Evolutionary conservation across 2,888 invertebrate genomes (phyloP).

Genomic region (Phaonia tiefii): DNA sequence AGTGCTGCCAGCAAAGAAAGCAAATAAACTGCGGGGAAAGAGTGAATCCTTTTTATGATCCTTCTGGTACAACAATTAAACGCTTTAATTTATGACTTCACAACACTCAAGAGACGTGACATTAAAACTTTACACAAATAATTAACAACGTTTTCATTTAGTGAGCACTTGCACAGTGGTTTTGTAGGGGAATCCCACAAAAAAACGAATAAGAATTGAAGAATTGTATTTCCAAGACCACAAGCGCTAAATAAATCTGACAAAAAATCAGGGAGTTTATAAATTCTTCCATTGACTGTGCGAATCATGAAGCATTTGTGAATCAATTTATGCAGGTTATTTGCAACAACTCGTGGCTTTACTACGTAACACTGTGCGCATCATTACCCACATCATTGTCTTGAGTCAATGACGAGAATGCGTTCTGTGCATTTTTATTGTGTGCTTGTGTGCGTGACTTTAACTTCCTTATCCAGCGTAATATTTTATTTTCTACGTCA

Average conservation of each 20-base stretch:
- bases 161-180: neutral
- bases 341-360: too few relatives aligned
- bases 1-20: neutral
- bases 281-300: too few relatives aligned
- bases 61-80: constrained; percentile 56
- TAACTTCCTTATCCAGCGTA: neutral
- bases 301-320: too few relatives aligned
- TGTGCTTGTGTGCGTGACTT: too few relatives aligned
- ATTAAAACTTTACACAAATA: constrained; percentile 60
- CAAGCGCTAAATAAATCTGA: too few relatives aligned
- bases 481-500: constrained; percentile 51
- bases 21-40: neutral
- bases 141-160: constrained; percentile 41
- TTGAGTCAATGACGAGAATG: neutral
- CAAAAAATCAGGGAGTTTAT: too few relatives aligned
- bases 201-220: too few relatives aligned
- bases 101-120: constrained; percentile 48
- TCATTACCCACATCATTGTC: neutral
- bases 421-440: neutral
- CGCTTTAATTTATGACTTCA: constrained; percentile 54
- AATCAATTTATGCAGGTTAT: too few relatives aligned
- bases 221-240: too few relatives aligned
- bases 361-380: too few relatives aligned
- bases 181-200: too few relatives aligned
- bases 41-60: constrained; percentile 44